A percentile compares a stretch with the other conserved stretches of the same genome.
Evolutionary conservation across 2,888 invertebrate species (phyloP).

Genomic region (Thysanoteuthis rhombus): DNA sequence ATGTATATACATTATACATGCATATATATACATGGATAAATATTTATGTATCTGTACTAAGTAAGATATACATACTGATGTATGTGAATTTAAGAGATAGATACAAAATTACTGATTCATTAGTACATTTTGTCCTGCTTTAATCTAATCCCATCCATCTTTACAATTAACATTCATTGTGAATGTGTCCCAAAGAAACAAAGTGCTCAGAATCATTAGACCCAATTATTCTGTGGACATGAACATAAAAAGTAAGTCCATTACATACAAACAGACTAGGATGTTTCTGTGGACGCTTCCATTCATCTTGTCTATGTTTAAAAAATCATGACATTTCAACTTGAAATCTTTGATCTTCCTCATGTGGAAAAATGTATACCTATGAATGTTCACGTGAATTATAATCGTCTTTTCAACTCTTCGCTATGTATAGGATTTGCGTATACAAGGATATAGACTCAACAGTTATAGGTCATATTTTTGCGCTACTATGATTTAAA

Average conservation of each 20-base stretch:
- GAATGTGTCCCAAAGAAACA: background rate
- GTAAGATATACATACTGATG: background rate
- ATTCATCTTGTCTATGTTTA: background rate
- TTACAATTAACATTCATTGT: background rate
- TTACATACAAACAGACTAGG: background rate
- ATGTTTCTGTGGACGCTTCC: background rate
- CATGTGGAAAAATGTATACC: background rate
- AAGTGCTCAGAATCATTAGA: background rate
- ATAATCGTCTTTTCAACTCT: too few relatives aligned
- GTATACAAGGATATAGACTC: too few relatives aligned
- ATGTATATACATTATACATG: background rate
- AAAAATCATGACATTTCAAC: background rate
- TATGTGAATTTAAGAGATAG: background rate
- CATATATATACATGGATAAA: too few relatives aligned
- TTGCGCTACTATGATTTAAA: too few relatives aligned
- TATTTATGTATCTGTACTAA: background rate
- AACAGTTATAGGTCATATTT: too few relatives aligned
- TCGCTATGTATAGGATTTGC: too few relatives aligned
- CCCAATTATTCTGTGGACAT: background rate
- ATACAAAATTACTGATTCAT: background rate
- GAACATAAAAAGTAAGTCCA: background rate
- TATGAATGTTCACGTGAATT: background rate
- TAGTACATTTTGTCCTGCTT: background rate
- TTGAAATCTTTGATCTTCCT: background rate
- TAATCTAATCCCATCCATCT: background rate